Conservation (phyloP, 2,797 vertebrate species). For the Phylloscopus collybita region DNA sequence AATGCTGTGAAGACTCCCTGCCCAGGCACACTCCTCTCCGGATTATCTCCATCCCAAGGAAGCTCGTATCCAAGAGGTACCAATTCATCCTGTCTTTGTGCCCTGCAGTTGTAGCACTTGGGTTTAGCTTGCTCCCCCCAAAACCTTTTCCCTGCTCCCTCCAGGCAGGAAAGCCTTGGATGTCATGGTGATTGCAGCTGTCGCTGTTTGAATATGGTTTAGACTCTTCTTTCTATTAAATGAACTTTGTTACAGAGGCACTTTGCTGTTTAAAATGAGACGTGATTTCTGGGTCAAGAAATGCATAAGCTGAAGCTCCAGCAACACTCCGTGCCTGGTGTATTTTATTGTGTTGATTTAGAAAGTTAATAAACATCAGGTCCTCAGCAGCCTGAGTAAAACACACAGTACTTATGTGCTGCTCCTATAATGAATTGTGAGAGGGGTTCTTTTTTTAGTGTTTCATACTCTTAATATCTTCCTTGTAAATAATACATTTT, state of each 20-base stretch:
- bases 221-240: neutral
- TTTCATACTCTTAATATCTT: neutral
- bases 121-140: neutral
- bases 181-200: rapidly evolving
- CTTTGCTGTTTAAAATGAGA: neutral
- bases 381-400: neutral
- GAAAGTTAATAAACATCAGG: neutral
- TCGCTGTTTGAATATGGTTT: neutral
- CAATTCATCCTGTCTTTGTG: neutral
- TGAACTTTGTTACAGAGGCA: neutral
- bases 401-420: neutral
- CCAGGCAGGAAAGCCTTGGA: neutral
- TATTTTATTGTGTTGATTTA: neutral
- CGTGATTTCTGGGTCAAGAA: neutral
- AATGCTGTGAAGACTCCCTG: constrained; percentile 67
- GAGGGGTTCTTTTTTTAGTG: neutral
- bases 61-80: constrained; percentile 42
- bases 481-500: neutral
- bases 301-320: neutral
- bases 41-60: constrained; percentile 37
- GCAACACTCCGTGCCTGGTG: neutral
- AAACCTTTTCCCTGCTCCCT: neutral
- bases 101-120: neutral
- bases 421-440: neutral
- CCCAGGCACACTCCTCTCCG: constrained; percentile 6